Base-by-base conservation (phyloP, 2,888 invertebrate genomes). In the Hypomecis punctinalis region DNA sequence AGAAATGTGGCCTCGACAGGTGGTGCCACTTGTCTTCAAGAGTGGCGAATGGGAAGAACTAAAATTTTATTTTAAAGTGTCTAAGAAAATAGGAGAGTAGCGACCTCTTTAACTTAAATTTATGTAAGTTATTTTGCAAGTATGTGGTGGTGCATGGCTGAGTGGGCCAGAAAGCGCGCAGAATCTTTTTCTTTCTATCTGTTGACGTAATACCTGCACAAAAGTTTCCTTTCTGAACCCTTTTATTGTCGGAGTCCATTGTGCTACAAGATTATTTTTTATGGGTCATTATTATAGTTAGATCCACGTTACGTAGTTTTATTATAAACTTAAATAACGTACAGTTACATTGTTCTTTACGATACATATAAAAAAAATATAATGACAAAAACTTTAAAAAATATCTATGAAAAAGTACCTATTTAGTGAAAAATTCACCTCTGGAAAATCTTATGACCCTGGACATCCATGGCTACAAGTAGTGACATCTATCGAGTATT, bases 1-100 rank as follows among this genome's bases (percentile, higher is more conserved):
- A 89, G 88, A 89, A 88, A 89, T 86, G 74, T 82, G 89, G 85
- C 90, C 90, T 89, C 89, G 85, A 75, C 60, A 42, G 43, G 43
- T 43, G 11, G 11, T 49, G 37, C 49, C 1, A 40, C 6, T 36
- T 51, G 39, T 11, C 6, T 33, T 37, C 13, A 10, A 0, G 40
- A 10, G 33, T 23, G 40, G 52, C 1, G 11, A 52, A 52, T 33
- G 11, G 3, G 5, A 4, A 10, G 49, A 51, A 51, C 49, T 51
- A 51, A 51, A 51, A 37, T 0, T 35, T n/a, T 2, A 6, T 5
- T 1, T 6, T 48, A 1, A 13, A 11, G 37, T 11, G 37, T 13
- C 5, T 9, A 0, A 37, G 52, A 42, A 52, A 40, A 42, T 23
- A 10, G 10, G n/a, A 52, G 0, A 10, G 33, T 52, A n/a, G 52